Evolutionary conservation across 2,888 invertebrate species (phyloP).

Genomic region (Empis stercorea): DNA sequence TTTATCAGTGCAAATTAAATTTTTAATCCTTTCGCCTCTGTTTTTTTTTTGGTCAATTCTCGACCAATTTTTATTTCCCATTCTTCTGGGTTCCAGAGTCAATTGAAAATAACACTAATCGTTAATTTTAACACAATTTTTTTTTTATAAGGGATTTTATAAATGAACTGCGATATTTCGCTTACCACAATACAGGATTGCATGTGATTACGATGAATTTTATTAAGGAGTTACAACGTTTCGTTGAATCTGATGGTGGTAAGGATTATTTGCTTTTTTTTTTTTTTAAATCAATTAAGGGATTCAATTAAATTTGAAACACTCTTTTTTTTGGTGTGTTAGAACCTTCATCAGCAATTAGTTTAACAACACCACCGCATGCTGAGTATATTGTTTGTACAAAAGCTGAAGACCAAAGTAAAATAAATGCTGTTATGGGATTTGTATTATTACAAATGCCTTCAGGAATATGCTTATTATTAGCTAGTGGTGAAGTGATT

Average conservation of each 20-base stretch:
- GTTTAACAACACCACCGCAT: conserved; percentile 41
- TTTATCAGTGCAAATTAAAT: background rate
- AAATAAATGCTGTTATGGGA: conserved; percentile 46
- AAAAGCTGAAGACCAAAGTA: conserved; percentile 37
- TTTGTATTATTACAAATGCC: conserved; percentile 46
- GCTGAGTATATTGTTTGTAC: conserved; percentile 64
- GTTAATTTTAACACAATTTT: background rate
- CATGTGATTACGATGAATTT: conserved; percentile 68
- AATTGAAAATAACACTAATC: conserved; percentile 7
- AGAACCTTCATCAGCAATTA: conserved; percentile 7
- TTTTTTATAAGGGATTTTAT: conserved; percentile 47
- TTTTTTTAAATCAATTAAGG: too few relatives aligned
- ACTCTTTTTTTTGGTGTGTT: background rate
- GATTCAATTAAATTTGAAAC: background rate
- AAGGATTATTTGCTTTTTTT: too few relatives aligned
- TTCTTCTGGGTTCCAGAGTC: background rate
- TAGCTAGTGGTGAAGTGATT: conserved; percentile 45
- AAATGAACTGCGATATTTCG: conserved; percentile 63
- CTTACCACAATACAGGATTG: conserved; percentile 72
- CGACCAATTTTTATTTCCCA: background rate
- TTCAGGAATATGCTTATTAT: conserved; percentile 45
- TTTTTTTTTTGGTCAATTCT: conserved; percentile 1
- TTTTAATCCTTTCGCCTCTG: background rate
- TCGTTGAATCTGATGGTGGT: conserved; percentile 42
- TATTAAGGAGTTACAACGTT: conserved; percentile 54